Evolutionary conservation across 2,113 vertebrate genomes (phyloP).

Genomic region (Redunca redunca): DNA sequence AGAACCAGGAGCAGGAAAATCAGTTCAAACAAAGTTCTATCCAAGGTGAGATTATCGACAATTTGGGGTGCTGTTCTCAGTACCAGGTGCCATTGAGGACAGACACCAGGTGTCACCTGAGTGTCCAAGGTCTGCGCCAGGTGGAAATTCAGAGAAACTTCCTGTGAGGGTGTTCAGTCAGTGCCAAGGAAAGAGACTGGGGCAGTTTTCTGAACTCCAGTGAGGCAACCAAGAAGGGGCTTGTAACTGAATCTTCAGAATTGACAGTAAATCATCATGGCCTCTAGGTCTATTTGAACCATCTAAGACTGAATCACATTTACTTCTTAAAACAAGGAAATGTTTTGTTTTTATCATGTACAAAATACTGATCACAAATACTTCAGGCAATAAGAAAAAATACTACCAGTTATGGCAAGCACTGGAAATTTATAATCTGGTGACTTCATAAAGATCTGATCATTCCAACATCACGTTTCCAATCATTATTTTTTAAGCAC

Average conservation of each 20-base stretch:
- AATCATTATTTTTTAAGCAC: conserved; percentile 45
- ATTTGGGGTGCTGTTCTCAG: not conserved
- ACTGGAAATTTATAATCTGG: conserved; percentile 39
- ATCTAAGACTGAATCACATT: not conserved
- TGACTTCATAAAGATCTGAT: conserved; percentile 43
- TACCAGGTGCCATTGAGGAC: not conserved
- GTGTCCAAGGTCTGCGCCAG: not conserved
- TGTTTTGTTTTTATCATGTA: not conserved
- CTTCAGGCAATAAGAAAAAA: conserved; percentile 3
- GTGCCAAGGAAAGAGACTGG: not conserved
- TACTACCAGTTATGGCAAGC: not conserved
- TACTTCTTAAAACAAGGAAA: conserved; percentile 19
- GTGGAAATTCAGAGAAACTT: not conserved
- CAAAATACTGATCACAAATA: not conserved
- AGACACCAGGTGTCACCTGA: not conserved
- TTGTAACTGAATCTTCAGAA: not conserved
- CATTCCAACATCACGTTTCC: conserved; percentile 10
- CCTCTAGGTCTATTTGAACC: not conserved
- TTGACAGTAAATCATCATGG: not conserved
- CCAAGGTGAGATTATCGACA: not conserved
- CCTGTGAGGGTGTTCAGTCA: not conserved
- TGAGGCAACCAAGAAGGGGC: not conserved
- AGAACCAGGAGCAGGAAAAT: not conserved
- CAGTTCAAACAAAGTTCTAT: not conserved
- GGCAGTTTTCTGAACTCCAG: not conserved